Base-by-base conservation (phyloP, 1,140 invertebrate genomes). In the Drosophila persimilis region DNA sequence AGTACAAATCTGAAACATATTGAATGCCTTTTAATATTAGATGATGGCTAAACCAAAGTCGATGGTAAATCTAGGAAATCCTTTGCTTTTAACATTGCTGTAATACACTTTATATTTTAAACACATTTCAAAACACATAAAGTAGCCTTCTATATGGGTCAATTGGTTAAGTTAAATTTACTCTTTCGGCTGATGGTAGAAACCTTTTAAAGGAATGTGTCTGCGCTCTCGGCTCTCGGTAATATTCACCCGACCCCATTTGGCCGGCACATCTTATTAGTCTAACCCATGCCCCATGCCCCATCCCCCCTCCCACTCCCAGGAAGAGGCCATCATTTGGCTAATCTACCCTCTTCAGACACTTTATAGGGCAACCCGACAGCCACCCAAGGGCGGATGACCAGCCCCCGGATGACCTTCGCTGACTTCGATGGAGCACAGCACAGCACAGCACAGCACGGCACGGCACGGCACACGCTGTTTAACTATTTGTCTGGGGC, bases 281-380 rank as follows among this genome's bases (percentile, higher is more conserved):
- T 56, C 24, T 13, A 39, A 13, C 11, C 35, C 35, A 11, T 35
- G 11, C 3, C 35, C 35, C 2, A 2, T 11, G 8, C 35, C 9
- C 11, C 9, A 8, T 8, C 8, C 2, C 41, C 26, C 31, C 20
- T 47, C 17, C 39, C 29, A 26, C 62, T 52, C 48, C 46, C 41
- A 24, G 15, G 35, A 31, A 31, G 8, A 13, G 35, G 11, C 60
- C 45, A 55, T 44, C 41, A 53, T 64, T 73, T 44, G 50, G 71
- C 75, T 83, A 83, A 83, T 84, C 76, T 79, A 84, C 79, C 79
- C 80, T 71, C 76, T 80, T 79, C 44, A 62, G 73, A 64, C 75
- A 65, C 60, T 79, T 79, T 84, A 79, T 74, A 5, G 24, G 24
- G 24, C 24, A 26, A 5, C 24, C 24, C 4, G 24, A 26, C 24